phyloP scores from a whole-genome alignment of 2,888 invertebrate species.

The Drosophila pseudotakahashii region DNA sequence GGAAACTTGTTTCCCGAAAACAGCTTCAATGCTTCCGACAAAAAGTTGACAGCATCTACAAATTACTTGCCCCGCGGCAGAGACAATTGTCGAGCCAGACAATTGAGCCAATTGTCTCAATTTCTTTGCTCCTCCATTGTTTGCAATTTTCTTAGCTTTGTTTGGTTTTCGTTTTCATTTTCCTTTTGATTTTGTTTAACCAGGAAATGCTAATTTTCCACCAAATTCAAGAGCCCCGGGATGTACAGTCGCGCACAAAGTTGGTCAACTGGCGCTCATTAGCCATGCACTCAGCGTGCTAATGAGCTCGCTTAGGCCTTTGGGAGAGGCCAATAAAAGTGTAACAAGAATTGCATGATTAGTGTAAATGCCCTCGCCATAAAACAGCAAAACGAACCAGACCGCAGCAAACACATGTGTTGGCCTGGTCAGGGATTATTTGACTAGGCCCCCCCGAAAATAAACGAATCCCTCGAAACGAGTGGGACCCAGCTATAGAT shows the following conservation, averaged over 20 bases:
- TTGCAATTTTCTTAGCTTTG: conserved; percentile 39
- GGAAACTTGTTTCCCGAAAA: conserved; percentile 17
- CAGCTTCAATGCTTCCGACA: conserved; percentile 17
- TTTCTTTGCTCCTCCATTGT: conserved; percentile 55
- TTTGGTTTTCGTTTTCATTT: conserved; percentile 39
- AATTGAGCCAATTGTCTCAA: conserved; percentile 68
- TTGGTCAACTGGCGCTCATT: conserved; percentile 61
- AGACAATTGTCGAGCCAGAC: conserved; percentile 55
- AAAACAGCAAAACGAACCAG: conserved; percentile 48
- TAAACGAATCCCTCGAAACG: conserved; percentile 31
- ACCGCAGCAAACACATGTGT: conserved; percentile 26
- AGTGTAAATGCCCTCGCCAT: conserved; percentile 66
- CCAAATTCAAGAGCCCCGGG: conserved; percentile 18
- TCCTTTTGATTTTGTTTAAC: conserved; percentile 41
- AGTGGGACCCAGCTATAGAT: conserved; percentile 26
- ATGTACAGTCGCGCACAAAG: conserved; percentile 28
- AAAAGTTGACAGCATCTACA: conserved; percentile 48
- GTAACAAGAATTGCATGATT: conserved; percentile 66
- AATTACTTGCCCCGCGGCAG: conserved; percentile 55
- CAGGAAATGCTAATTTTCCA: conserved; percentile 60
- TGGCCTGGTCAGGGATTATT: conserved; percentile 33
- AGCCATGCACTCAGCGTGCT: conserved; percentile 69
- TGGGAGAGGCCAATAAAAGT: conserved; percentile 56
- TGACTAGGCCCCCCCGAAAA: conserved; percentile 15
- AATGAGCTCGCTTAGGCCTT: conserved; percentile 53